phyloP scores from a whole-genome alignment of 64 coral and sea anemone species.

The Exaiptasia diaphana region DNA sequence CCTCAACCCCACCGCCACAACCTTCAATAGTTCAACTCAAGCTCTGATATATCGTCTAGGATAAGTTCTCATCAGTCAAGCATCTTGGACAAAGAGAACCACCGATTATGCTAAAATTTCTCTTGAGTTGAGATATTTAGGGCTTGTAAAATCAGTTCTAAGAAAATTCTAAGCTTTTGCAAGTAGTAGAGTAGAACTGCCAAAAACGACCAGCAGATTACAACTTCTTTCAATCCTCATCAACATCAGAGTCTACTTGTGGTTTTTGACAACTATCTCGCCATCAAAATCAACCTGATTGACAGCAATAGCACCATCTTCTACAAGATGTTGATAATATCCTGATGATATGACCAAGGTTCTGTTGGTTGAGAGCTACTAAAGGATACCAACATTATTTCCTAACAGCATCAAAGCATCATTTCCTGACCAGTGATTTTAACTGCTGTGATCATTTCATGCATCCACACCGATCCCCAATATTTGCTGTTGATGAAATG shows the following conservation, averaged over 20 bases:
- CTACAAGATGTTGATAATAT: background rate
- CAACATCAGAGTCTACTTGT: background rate
- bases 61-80: background rate
- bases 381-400: background rate
- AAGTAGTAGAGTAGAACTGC: background rate
- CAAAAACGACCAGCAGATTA: background rate
- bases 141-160: background rate
- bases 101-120: too few species aligned
- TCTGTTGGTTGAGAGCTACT: background rate
- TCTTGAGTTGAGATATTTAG: background rate
- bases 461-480: too few species aligned
- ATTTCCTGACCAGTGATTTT: background rate
- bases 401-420: background rate
- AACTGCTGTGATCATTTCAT: too few species aligned
- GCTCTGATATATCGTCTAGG: background rate
- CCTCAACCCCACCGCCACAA: background rate
- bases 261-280: background rate
- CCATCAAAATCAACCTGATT: background rate
- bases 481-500: too few species aligned
- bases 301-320: too few species aligned
- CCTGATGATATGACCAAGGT: background rate
- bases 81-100: background rate
- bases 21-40: too few species aligned
- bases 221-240: background rate
- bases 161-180: background rate